Evolutionary conservation across 2,888 invertebrate species (phyloP), one percentile per base, ranked within the genome.

Genomic region (Tillus elongatus): DNA sequence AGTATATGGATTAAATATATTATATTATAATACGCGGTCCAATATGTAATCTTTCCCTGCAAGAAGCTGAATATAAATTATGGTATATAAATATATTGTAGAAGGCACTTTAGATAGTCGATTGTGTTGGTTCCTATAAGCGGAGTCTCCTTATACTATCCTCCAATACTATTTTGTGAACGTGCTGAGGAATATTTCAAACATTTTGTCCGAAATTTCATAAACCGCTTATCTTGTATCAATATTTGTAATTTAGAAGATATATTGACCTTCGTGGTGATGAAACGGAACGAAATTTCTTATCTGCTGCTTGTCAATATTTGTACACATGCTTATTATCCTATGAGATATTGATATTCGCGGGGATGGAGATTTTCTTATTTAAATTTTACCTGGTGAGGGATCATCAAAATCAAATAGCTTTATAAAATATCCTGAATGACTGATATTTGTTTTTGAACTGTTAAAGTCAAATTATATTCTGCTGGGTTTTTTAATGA

Each of bases 141-240:
- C 35, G 31, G 38, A 32, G 39, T 35, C 41, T 32, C 39, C 38
- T 38, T n/a, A n/a, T n/a, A 40, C 39, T 30, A 36, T 40, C 41
- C 49, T 42, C 48, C 56, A 42, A 58, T 54, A 58, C 56, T 58
- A 51, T 49, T 51, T 55, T 56, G 58, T 52, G 55, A 52, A 53
- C 63, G 63, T 63, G 63, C 55, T 48, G 51, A 42, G 41, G 63
- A 62, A 63, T 63, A 62, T 60, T 51, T 56, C 55, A 57, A 57
- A 57, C 60, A 63, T 61, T 63, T 63, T 61, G 61, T 60, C 61
- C 61, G 60, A 63, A 61, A 62, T 61, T 64, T 63, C 61, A 63
- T 63, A 61, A 63, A 60, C 58, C 60, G 58, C 61, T 63, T 64
- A 64, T 63, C 64, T 61, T 61, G 60, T 64, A 63, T 64, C 64